Base-by-base conservation (phyloP, 2,888 invertebrate species). In the Drosophila silvestris region DNA sequence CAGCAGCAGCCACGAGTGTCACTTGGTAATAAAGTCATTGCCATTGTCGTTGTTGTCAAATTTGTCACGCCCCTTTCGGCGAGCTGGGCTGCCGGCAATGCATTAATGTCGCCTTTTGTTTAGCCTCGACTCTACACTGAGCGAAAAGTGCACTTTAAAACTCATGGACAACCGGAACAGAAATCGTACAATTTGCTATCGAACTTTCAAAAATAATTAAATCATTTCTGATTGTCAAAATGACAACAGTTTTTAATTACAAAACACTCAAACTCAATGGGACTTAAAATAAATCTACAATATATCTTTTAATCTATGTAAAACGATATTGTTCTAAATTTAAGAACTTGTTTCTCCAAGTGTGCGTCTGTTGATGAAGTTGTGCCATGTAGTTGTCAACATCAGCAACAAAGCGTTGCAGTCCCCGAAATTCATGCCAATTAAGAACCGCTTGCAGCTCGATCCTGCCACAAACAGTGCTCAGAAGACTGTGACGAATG, bases 1-100 rank as follows among this genome's bases (percentile, higher is more conserved):
- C 56, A 57, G 63, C 65, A 53, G 64, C 65, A 54, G 72, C 72
- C 64, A 76, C 80, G 69, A 77, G 71, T 66, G 82, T 77, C 82
- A 74, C 79, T 86, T 86, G 85, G 79, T 89, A 91, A 91, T 91
- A 90, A 91, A 91, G 89, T 89, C 91, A 91, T 91, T 90, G 82
- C 74, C 71, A 78, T 81, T 82, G 77, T 74, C 75, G 84, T 65
- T 76, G 81, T 83, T 58, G 70, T 79, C 81, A 80, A 83, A 90
- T 89, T 91, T 91, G 91, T 91, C 91, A 90, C 91, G 91, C 91
- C 91, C 91, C 92, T 88, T 90, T 90, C 57, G 86, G 75, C 82
- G 80, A 76, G 47, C 58, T 64, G 66, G 77, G 79, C 81, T 86
- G 86, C 82, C 69, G 85, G 81, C 85, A 70, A 75, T 86, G 83